Base-by-base conservation (phyloP, 1,140 invertebrate species). In the Acromyrmex charruanus region DNA sequence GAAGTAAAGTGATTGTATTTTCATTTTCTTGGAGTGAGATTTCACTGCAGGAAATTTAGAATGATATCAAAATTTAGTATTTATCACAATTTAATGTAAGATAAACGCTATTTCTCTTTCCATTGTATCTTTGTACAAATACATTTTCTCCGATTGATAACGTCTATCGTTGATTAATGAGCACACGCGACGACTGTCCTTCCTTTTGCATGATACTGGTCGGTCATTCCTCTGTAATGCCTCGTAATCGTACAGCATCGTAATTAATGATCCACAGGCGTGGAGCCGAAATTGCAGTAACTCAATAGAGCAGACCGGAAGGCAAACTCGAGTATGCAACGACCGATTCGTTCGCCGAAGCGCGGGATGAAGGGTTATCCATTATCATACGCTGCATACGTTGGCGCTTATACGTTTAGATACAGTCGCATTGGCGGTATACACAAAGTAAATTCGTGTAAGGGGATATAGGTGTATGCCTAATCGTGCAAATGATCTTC, bases 361-460 rank as follows among this genome's bases (percentile, higher is more conserved):
- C 65, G 65, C 80, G 85, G 75, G 80, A 87, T 61, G 79, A 61
- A 85, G 87, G 58, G 88, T 91, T 91, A 91, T 92, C 89, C 89
- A 92, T 92, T 92, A 90, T 39, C 77, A 63, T 82, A 72, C 55
- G 68, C 72, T 25, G 61, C 77, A 31, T 9, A 28, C 14, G 49
- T 51, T 16, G 85, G 72, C 63, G 84, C 86, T 77, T 75, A 69
- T 72, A 77, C 44, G 44, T 65, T 16, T 59, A 80, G 49, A 59
- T 58, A 51, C 35, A 35, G 44, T 49, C 31, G 31, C 28, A 68
- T 59, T 25, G 61, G 14, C 18, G 51, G n/a, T 39, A 16, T 81
- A 28, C 49, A 74, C 69, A 59, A 58, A 74, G 55, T 63, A 84
- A 74, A 71, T 81, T 71, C 66, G 79, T 49, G 14, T 49, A 18